Evolutionary conservation across 2,797 vertebrate genomes (phyloP).

Genomic region (Caiman crocodilus): DNA sequence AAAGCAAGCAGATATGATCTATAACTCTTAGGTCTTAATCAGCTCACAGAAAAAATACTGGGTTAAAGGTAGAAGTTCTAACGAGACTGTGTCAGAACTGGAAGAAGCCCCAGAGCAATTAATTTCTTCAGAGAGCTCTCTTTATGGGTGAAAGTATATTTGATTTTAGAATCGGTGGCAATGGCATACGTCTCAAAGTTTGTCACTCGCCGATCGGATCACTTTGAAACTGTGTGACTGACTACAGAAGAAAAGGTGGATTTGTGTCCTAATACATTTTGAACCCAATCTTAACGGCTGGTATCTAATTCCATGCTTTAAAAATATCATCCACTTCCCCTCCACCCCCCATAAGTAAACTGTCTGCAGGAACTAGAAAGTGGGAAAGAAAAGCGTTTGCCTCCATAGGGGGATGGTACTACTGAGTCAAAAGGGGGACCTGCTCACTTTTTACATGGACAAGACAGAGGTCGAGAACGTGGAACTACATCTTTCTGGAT

Average conservation of each 20-base stretch:
- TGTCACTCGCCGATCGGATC: background rate
- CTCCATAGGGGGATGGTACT: background rate
- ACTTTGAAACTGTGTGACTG: background rate
- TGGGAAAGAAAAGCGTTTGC: background rate
- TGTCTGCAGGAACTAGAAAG: background rate
- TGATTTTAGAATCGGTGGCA: background rate
- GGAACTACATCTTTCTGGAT: background rate
- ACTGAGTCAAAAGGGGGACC: background rate
- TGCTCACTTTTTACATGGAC: background rate
- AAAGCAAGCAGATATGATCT: background rate
- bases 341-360: rapidly evolving
- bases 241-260: background rate
- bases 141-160: background rate
- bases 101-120: background rate
- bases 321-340: background rate
- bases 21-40: background rate
- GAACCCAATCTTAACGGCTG: background rate
- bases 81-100: background rate
- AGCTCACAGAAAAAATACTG: background rate
- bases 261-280: background rate
- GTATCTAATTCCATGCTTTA: background rate
- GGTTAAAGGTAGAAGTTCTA: background rate
- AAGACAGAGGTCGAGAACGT: background rate
- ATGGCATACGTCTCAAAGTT: background rate
- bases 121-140: background rate